A percentile compares a stretch with the other conserved stretches of the same genome.
These are phyloP conservation scores for Cistogaster globosa DNA, from an alignment of 2,888 invertebrate species.

Conservation along the genomic window DNA sequence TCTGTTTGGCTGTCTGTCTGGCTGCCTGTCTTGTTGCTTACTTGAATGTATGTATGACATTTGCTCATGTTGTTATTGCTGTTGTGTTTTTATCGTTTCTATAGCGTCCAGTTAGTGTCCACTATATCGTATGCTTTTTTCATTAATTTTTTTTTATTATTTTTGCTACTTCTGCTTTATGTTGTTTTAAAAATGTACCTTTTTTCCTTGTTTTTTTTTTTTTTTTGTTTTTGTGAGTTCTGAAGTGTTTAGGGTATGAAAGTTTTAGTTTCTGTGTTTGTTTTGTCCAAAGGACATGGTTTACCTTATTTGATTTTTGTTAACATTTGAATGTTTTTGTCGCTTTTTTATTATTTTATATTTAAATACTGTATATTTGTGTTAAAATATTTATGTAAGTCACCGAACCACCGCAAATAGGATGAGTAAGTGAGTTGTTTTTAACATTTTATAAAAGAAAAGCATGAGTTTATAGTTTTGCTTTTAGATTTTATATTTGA, in stretches of 20 bases:
- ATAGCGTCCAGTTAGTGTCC: constrained; percentile 74
- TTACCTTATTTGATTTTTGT: constrained; percentile 38
- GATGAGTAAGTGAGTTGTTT: neutral
- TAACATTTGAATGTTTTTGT: constrained; percentile 40
- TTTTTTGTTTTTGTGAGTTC: constrained; percentile 7
- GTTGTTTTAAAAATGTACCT: constrained; percentile 27
- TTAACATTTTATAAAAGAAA: neutral
- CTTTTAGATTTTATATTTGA: no score
- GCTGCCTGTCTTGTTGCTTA: constrained; percentile 7
- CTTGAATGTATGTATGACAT: constrained; percentile 20
- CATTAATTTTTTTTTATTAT: constrained; percentile 1
- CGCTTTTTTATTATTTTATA: constrained; percentile 56
- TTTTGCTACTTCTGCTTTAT: constrained; percentile 19
- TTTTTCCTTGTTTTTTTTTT: constrained; percentile 17
- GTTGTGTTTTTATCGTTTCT: constrained; percentile 40
- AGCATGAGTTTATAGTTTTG: no score
- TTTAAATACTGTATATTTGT: constrained; percentile 62
- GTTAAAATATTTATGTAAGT: constrained; percentile 46
- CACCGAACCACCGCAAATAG: neutral
- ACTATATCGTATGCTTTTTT: constrained; percentile 72
- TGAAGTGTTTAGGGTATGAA: constrained; percentile 24
- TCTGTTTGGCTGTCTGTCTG: neutral
- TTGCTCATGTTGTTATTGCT: constrained; percentile 39
- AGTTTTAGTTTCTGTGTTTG: constrained; percentile 35
- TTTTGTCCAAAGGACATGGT: neutral